Conservation (phyloP, 1,140 invertebrate species). For the Drosophila ironensis region DNA sequence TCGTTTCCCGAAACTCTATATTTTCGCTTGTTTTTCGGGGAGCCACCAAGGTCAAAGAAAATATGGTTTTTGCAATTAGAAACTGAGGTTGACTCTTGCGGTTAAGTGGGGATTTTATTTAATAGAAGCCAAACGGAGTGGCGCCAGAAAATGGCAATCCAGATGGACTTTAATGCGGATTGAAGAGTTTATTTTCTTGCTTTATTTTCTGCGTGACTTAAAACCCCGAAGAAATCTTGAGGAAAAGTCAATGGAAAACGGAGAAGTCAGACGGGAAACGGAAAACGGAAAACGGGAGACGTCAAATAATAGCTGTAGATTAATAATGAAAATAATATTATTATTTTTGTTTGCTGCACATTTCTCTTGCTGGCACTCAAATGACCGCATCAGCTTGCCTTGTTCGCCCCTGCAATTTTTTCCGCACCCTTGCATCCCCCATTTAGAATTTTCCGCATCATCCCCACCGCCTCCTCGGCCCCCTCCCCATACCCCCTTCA, state of each 20-base stretch:
- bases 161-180: neutral
- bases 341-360: slow-evolving; percentile 34
- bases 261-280: too few relatives aligned
- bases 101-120: neutral
- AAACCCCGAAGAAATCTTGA: neutral
- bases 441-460: slow-evolving; percentile 1
- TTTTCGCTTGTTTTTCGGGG: neutral
- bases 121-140: slow-evolving; percentile 8
- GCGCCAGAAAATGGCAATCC: neutral
- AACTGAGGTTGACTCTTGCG: slow-evolving; percentile 21
- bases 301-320: slow-evolving; percentile 28
- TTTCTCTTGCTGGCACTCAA: slow-evolving; percentile 41
- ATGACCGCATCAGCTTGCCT: slow-evolving; percentile 32
- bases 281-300: neutral
- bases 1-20: neutral
- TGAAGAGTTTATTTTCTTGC: too few relatives aligned
- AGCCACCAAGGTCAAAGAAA: neutral
- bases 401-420: slow-evolving; percentile 22
- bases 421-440: neutral
- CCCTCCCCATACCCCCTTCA: neutral
- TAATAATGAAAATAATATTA: slow-evolving; percentile 39
- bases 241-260: too few relatives aligned
- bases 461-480: neutral
- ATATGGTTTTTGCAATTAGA: slow-evolving; percentile 33
- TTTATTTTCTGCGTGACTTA: too few relatives aligned